Conservation (phyloP, 2,888 invertebrate genomes). For the Ommatoiulus sabulosus region DNA sequence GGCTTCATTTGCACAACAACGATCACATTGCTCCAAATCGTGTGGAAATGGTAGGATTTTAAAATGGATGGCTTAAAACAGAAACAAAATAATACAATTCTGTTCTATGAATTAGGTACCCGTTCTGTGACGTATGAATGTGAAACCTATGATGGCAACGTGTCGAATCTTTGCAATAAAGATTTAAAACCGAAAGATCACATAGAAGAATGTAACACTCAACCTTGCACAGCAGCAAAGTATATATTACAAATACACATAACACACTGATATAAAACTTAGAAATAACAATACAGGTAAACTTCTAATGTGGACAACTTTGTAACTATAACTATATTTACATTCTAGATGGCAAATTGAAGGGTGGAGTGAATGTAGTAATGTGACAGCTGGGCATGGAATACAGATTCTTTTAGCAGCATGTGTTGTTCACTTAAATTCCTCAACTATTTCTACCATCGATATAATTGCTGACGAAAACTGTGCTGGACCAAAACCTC, state of each 20-base stretch:
- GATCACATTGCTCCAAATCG: constrained; percentile 38
- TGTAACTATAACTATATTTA: neutral
- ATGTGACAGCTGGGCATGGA: constrained; percentile 34
- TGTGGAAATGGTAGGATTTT: constrained; percentile 35
- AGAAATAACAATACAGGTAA: neutral
- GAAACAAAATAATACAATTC: neutral
- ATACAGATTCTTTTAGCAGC: neutral
- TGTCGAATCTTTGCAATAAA: neutral
- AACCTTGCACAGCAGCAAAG: constrained; percentile 30
- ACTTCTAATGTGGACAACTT: neutral
- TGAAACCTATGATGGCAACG: neutral
- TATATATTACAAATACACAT: neutral
- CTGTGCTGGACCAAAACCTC: constrained; percentile 11
- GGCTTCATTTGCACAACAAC: neutral
- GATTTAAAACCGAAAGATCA: constrained; percentile 27
- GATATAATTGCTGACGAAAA: constrained; percentile 37
- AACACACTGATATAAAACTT: neutral
- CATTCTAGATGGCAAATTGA: constrained; percentile 22
- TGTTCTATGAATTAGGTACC: neutral
- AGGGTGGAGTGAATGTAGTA: constrained; percentile 51
- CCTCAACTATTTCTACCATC: neutral
- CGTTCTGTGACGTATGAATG: neutral
- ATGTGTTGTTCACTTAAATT: constrained; percentile 7
- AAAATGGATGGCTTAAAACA: neutral
- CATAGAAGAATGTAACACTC: constrained; percentile 38